Percentiles rank a stretch among this genome's conserved stretches.
Conservation (phyloP, 2,888 invertebrate species). For the Cantharis rustica region DNA sequence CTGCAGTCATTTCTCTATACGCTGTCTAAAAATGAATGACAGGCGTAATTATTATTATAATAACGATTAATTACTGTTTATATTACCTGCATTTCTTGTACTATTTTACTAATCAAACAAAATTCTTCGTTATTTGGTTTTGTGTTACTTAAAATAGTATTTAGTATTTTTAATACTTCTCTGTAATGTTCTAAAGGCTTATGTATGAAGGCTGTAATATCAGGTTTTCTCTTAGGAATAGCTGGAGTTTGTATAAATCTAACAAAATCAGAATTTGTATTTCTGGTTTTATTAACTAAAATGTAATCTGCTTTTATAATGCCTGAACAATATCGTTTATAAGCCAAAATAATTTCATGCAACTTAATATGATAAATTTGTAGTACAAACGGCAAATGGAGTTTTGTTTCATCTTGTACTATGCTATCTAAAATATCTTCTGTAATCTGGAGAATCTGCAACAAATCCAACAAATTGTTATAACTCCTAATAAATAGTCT, state of each 20-base stretch:
- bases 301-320: conserved; percentile 86
- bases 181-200: conserved; percentile 83
- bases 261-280: conserved; percentile 78
- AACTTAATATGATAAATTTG: conserved; percentile 76
- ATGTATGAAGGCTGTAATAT: conserved; percentile 82
- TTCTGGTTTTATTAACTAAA: conserved; percentile 75
- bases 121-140: conserved; percentile 59
- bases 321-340: conserved; percentile 82
- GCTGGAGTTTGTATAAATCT: conserved; percentile 80
- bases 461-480: conserved; percentile 22
- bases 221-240: conserved; percentile 80
- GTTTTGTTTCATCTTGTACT: conserved; percentile 75
- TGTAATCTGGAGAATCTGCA: conserved; percentile 72
- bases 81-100: conserved; percentile 57
- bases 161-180: conserved; percentile 65
- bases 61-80: conserved; percentile 5
- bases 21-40: conserved; percentile 58
- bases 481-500: no score
- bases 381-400: conserved; percentile 68
- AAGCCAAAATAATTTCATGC: conserved; percentile 74
- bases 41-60: neutral
- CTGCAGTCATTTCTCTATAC: conserved; percentile 83
- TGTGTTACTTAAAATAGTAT: conserved; percentile 59
- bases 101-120: conserved; percentile 56
- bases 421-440: conserved; percentile 81